Evolutionary conservation across 1,140 invertebrate genomes (phyloP).

Genomic region (Marisa cornuarietis): DNA sequence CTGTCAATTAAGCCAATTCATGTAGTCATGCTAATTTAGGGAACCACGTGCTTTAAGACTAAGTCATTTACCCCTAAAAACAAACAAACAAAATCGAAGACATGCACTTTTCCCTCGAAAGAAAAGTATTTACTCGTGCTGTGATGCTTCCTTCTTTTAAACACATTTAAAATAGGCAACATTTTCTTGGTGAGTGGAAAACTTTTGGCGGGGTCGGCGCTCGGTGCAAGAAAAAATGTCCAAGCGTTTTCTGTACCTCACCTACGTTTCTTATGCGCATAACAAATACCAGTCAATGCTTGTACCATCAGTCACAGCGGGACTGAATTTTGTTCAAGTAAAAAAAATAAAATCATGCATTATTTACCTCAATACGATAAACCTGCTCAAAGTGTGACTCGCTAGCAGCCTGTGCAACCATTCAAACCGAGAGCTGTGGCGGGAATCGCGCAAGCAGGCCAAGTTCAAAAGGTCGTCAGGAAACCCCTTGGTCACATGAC

Average conservation of each 20-base stretch:
- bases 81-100: background rate
- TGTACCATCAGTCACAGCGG: background rate
- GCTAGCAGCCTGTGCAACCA: background rate
- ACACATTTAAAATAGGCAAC: too few relatives aligned
- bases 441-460: constrained; percentile 47
- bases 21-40: background rate
- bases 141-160: too few relatives aligned
- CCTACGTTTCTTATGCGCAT: background rate
- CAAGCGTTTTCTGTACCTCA: background rate
- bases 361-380: constrained; percentile 16
- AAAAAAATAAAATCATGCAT: background rate
- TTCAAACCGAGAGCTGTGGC: constrained; percentile 32
- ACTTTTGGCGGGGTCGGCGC: too few relatives aligned
- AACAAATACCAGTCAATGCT: background rate
- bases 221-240: constrained; percentile 5
- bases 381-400: background rate
- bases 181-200: too few relatives aligned
- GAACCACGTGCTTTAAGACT: too few relatives aligned
- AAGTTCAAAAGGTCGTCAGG: constrained; percentile 59
- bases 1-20: too few relatives aligned
- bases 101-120: too few relatives aligned
- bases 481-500: constrained; percentile 61
- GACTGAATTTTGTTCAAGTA: background rate
- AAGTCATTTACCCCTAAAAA: background rate
- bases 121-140: too few relatives aligned